Percentiles rank a stretch among this genome's conserved stretches.
Evolutionary conservation across 2,888 invertebrate genomes (phyloP).

Genomic region (Sinelater perroti): DNA sequence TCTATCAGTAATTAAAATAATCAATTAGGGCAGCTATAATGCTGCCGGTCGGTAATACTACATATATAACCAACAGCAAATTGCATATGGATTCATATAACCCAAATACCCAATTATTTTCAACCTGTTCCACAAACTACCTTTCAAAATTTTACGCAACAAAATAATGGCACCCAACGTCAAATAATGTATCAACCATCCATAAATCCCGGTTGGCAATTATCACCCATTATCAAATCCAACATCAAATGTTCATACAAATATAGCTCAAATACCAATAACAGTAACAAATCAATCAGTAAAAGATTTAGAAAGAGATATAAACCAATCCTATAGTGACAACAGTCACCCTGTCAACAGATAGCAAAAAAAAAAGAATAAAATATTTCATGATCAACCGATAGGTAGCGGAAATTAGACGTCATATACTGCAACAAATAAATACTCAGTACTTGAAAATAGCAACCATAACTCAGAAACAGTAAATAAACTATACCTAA

Average conservation of each 20-base stretch:
- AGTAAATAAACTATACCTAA: conserved; percentile 10
- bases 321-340: conserved; percentile 11
- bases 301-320: conserved; percentile 7
- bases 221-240: neutral
- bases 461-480: conserved; percentile 7
- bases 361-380: conserved; percentile 9
- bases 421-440: neutral
- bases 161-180: conserved; percentile 9
- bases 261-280: conserved; percentile 8
- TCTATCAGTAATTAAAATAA: conserved; percentile 5
- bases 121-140: conserved; percentile 8
- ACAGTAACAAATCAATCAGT: neutral
- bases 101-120: neutral
- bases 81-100: conserved; percentile 5
- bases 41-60: conserved; percentile 3
- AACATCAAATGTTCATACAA: neutral
- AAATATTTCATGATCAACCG: conserved; percentile 5
- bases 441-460: conserved; percentile 8
- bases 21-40: conserved; percentile 1
- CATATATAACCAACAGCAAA: conserved; percentile 4
- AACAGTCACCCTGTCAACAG: neutral
- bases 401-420: neutral
- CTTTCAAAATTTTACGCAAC: conserved; percentile 15
- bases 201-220: neutral
- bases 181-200: neutral